Evolutionary conservation across 2,797 vertebrate genomes (phyloP).

Genomic region (Podargus strigoides): DNA sequence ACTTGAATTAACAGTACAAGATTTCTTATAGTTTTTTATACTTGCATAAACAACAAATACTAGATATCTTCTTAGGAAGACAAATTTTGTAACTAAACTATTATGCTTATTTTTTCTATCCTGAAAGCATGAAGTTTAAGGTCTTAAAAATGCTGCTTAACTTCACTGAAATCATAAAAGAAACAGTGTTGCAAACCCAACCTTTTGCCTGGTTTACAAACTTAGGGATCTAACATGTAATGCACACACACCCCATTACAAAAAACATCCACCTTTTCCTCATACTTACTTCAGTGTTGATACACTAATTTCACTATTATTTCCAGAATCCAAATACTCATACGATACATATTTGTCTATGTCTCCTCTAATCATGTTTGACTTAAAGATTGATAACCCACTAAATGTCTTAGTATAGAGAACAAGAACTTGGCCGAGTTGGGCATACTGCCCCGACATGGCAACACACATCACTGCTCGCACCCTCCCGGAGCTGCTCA

Average conservation of each 20-base stretch:
- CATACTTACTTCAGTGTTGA: neutral
- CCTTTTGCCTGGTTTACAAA: neutral
- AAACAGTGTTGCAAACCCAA: neutral
- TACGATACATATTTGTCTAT: neutral
- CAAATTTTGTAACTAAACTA: neutral
- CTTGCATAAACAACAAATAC: neutral
- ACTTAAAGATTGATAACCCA: neutral
- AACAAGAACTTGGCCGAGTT: no score
- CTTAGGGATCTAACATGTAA: neutral
- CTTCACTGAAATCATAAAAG: neutral
- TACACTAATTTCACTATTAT: neutral
- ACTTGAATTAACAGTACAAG: neutral
- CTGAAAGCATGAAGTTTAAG: neutral
- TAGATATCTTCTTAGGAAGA: neutral
- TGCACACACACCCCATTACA: neutral
- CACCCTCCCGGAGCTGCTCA: neutral
- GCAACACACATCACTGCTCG: accelerated
- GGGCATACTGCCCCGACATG: accelerated
- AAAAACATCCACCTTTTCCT: neutral
- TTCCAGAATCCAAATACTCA: neutral
- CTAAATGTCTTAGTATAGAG: neutral
- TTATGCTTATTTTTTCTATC: neutral
- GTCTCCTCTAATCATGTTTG: neutral
- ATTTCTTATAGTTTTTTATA: neutral
- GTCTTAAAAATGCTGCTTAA: neutral